phyloP scores from a whole-genome alignment of 1,140 invertebrate genomes.

The Sarcophaga peregrina region DNA sequence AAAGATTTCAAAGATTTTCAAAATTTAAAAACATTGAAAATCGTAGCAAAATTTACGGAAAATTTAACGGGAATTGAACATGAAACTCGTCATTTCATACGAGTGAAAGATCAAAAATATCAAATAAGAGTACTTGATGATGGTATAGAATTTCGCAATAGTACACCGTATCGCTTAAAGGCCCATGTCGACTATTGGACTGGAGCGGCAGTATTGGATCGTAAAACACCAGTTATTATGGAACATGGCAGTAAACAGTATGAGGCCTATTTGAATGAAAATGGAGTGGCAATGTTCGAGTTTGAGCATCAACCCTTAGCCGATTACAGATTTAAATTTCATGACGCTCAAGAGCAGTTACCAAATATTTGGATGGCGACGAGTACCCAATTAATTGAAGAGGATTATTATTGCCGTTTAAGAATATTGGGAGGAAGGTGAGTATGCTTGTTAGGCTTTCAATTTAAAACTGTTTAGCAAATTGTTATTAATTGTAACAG shows the following conservation, averaged over 20 bases:
- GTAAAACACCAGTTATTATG: not conserved
- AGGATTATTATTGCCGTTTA: not conserved
- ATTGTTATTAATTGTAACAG: slow-evolving; percentile 49
- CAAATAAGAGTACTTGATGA: not conserved
- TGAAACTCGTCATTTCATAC: not conserved
- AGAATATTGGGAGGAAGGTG: not conserved
- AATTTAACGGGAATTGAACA: not conserved
- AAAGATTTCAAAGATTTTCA: slow-evolving; percentile 70
- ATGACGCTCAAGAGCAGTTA: not conserved
- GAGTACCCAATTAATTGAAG: not conserved
- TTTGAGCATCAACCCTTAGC: slow-evolving; percentile 81
- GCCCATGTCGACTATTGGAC: slow-evolving; percentile 11
- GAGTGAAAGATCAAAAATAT: not conserved
- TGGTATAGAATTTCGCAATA: slow-evolving; percentile 7
- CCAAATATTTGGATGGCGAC: not conserved
- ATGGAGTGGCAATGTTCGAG: slow-evolving; percentile 85
- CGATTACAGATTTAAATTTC: not conserved
- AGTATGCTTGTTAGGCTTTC: not conserved
- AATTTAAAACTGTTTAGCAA: not conserved
- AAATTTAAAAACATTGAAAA: not conserved
- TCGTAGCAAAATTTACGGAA: not conserved
- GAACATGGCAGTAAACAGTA: not conserved
- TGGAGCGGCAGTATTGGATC: not conserved
- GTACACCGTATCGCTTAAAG: slow-evolving; percentile 12
- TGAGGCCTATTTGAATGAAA: slow-evolving; percentile 70